A percentile compares a stretch with the other conserved stretches of the same genome.
These are phyloP conservation scores for Eubasilissa splendida DNA, from an alignment of 2,888 invertebrate genomes.

Conservation along the genomic window DNA sequence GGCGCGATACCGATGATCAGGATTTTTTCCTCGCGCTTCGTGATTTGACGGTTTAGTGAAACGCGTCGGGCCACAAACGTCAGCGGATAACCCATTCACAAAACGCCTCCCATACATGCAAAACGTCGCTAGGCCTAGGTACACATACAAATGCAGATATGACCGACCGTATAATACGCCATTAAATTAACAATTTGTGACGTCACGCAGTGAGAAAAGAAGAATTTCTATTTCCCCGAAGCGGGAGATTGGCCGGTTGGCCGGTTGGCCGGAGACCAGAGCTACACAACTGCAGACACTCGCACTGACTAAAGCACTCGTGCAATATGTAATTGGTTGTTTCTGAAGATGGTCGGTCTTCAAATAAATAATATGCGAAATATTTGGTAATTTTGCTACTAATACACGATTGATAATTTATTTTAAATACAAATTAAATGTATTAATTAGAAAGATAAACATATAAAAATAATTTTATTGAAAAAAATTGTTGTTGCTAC, in stretches of 20 bases:
- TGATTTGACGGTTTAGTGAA: neutral
- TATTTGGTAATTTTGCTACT: neutral
- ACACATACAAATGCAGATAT: neutral
- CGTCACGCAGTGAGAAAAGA: slow-evolving; percentile 20
- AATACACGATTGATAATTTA: neutral
- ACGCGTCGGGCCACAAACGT: neutral
- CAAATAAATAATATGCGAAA: neutral
- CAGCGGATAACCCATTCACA: slow-evolving; percentile 25
- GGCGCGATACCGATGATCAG: neutral
- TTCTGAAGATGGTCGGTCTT: slow-evolving; percentile 2
- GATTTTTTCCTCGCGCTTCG: slow-evolving; percentile 13
- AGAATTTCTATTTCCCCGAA: slow-evolving; percentile 12
- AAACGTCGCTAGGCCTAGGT: neutral
- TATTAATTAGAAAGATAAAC: no score
- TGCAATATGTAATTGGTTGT: neutral
- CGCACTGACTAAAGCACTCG: slow-evolving; percentile 11
- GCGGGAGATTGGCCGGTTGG: neutral
- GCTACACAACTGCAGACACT: neutral
- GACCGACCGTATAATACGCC: slow-evolving; percentile 9
- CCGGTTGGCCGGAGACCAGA: neutral
- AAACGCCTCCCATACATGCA: slow-evolving; percentile 8
- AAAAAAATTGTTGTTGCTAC: no score
- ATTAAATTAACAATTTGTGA: slow-evolving; percentile 35
- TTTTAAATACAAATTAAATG: no score
- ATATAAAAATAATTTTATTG: no score